Conservation (phyloP, 2,797 vertebrate genomes). For the Pteronotus mesoamericanus region DNA sequence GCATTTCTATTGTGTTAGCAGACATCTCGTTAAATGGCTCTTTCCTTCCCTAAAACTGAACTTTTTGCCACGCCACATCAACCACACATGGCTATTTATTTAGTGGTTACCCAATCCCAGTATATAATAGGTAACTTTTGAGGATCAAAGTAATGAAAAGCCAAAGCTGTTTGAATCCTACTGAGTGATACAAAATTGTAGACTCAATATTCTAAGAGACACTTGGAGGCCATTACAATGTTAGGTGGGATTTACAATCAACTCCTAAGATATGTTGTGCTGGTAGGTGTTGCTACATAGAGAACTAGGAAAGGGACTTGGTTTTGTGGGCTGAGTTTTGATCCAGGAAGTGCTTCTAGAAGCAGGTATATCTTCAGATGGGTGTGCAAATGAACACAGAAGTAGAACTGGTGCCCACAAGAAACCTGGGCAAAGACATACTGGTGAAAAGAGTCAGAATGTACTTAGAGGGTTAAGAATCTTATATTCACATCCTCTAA, state of each 20-base stretch:
- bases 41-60: not conserved
- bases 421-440: not conserved
- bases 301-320: not conserved
- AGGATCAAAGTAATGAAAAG: not conserved
- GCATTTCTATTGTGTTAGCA: not conserved
- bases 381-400: not conserved
- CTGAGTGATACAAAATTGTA: not conserved
- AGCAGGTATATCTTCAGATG: not conserved
- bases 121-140: not conserved
- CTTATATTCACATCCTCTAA: not conserved
- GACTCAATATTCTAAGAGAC: not conserved
- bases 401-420: not conserved
- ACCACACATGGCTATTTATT: not conserved
- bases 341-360: not conserved
- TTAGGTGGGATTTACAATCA: not conserved
- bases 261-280: not conserved
- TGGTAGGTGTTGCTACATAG: not conserved
- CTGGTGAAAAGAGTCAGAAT: not conserved
- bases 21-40: not conserved
- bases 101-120: not conserved
- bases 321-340: not conserved
- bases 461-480: not conserved
- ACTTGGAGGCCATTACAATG: not conserved
- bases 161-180: not conserved
- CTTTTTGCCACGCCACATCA: not conserved